Percentiles rank a stretch among this genome's conserved stretches.
Conservation (phyloP, 2,113 vertebrate species). For the Zosterops hypoxanthus region DNA sequence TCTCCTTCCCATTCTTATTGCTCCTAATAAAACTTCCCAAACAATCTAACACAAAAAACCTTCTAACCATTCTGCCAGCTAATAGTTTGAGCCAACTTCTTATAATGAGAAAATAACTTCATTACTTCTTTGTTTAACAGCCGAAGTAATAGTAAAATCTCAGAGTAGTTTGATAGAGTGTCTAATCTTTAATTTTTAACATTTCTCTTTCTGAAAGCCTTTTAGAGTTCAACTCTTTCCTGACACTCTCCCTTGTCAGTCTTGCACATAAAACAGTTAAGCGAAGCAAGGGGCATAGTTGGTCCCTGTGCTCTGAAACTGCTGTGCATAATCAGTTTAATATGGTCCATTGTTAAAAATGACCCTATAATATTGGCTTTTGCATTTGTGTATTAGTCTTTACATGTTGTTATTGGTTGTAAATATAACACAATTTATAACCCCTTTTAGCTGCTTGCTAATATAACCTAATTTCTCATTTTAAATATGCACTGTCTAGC, state of each 20-base stretch:
- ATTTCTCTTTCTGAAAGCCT: not conserved
- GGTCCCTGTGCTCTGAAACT: not conserved
- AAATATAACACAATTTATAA: not conserved
- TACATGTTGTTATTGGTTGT: not conserved
- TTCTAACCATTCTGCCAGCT: not conserved
- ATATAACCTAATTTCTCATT: not conserved
- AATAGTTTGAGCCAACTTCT: not conserved
- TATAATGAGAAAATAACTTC: not conserved
- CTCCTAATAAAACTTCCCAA: not conserved
- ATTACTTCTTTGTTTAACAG: not conserved
- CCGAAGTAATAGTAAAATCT: not conserved
- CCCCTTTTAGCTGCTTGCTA: not conserved
- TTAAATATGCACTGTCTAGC: not conserved
- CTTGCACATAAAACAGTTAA: not conserved
- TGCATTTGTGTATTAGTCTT: not conserved
- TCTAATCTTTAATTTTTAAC: not conserved
- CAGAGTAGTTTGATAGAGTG: not conserved
- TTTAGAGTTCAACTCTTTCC: not conserved
- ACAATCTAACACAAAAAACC: not conserved
- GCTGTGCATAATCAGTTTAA: not conserved
- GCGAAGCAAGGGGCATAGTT: not conserved
- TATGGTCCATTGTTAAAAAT: not conserved
- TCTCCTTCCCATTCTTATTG: not conserved
- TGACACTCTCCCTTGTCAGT: not conserved
- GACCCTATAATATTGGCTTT: not conserved